Percentiles rank a stretch among this genome's conserved stretches.
Conservation (phyloP, 64 coral and sea anemone species). For the Dendronephthya gigantea region DNA sequence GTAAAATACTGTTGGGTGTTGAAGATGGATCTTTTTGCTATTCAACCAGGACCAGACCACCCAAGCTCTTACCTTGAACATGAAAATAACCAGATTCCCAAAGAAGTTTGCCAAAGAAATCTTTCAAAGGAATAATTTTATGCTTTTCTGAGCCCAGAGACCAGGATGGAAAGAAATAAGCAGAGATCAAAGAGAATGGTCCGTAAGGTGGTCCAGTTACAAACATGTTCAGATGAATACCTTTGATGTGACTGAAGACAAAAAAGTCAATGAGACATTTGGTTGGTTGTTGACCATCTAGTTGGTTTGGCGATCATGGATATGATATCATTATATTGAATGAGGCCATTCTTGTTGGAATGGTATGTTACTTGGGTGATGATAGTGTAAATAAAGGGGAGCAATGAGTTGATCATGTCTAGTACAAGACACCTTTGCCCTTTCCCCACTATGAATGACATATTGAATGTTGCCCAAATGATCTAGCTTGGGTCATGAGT, state of each 20-base stretch:
- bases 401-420: too few relatives aligned
- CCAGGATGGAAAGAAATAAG: slow-evolving; percentile 48
- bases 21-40: too few relatives aligned
- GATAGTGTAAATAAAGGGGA: too few relatives aligned
- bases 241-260: slow-evolving; percentile 45
- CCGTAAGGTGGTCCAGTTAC: neutral
- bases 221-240: slow-evolving; percentile 75
- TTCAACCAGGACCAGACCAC: too few relatives aligned
- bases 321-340: too few relatives aligned
- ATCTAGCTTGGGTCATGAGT: too few relatives aligned
- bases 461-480: too few relatives aligned
- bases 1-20: too few relatives aligned
- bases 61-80: slow-evolving; percentile 53
- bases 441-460: too few relatives aligned
- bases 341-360: too few relatives aligned
- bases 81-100: slow-evolving; percentile 59
- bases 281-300: neutral
- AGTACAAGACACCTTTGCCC: too few relatives aligned
- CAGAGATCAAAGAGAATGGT: slow-evolving; percentile 50
- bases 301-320: neutral
- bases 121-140: slow-evolving; percentile 58
- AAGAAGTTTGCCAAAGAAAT: slow-evolving; percentile 37
- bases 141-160: slow-evolving; percentile 6
- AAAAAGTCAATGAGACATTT: neutral
- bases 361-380: too few relatives aligned